Evolutionary conservation across 2,888 invertebrate genomes (phyloP), one percentile per base, ranked within the genome.

Genomic region (Teinopalpus imperialis): DNA sequence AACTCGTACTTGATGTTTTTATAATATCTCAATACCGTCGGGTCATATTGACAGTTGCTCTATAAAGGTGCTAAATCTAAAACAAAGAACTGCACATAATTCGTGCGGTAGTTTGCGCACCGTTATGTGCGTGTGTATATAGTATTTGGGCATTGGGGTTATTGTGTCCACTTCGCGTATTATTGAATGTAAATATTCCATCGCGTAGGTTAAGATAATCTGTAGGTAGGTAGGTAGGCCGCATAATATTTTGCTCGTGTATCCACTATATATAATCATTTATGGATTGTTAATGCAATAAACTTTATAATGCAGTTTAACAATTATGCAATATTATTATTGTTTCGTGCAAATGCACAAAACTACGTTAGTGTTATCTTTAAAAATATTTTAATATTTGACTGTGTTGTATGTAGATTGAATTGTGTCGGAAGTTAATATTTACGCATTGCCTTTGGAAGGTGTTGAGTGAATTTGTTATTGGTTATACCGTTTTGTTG

Each of bases 61-160:
- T 27, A 20, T 13, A 29, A 32, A 31, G 45, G 45, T 45, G 45
- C 45, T 45, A 45, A 39, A 16, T 41, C 9, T 6, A 37, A 13
- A 34, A 6, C 27, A 13, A 1, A 4, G 23, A 13, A 12, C 10
- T 24, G 7, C 10, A 8, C 18, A 4, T 12, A 27, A 10, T 18
- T 34, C 20, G 34, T 21, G 10, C 8, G 34, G n/a, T n/a, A n/a
- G n/a, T n/a, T n/a, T n/a, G n/a, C n/a, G n/a, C n/a, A n/a, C n/a
- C n/a, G n/a, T n/a, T n/a, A n/a, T n/a, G n/a, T 4, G 27, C 7
- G 18, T 21, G 7, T 40, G 30, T 40, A 40, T 9, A 26, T 18
- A 24, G 29, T 14, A 23, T 10, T 10, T 31, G 26, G n/a, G n/a
- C n/a, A n/a, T n/a, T 27, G 26, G 14, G 27, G 20, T 12, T 24